Base-by-base conservation (phyloP, 2,888 invertebrate genomes). In the Arctia plantaginis region DNA sequence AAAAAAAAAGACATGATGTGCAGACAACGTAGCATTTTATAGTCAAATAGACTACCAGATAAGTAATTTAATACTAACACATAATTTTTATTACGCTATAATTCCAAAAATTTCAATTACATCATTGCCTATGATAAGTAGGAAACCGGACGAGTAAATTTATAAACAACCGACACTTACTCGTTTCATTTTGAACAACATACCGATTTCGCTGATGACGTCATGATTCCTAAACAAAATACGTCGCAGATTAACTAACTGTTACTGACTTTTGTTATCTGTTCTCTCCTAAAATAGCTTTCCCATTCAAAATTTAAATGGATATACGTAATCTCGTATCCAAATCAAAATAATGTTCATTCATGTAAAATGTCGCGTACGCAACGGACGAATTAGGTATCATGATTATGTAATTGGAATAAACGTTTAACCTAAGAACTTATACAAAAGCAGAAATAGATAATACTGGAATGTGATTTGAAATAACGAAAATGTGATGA, bases 281-380 rank as follows among this genome's bases (percentile, higher is more conserved):
- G 39, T 33, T 67, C 62, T 3, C 23, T 67, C 47, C 33, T 67
- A 47, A 67, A 67, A 67, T 67, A 67, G 23, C 47, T 23, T 33
- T 66, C 12, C 10, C 15, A 44, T 41, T 67, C 33, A 23, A 30
- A 44, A 67, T 67, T 44, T 3, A 67, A 67, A 67, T 23, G 13
- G 47, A 33, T 30, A 47, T 44, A 67, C 30, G 67, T 44, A 67
- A 41, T 44, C 44, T 27, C 20, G 23, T 20, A n/a, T n/a, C n/a
- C n/a, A n/a, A n/a, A 30, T 7, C 27, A 39, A 55, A 69, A 69
- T 27, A 35, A 62, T 64, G 64, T 71, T 44, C 55, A 55, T 27
- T 55, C 55, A 27, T 27, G 51, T 51, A 23, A 47, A n/a, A 55
- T n/a, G n/a, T 44, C 44, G 44, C 23, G 23, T 1, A 51, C 51